Evolutionary conservation across 2,888 invertebrate species (phyloP).

Genomic region (Theristus sp.): DNA sequence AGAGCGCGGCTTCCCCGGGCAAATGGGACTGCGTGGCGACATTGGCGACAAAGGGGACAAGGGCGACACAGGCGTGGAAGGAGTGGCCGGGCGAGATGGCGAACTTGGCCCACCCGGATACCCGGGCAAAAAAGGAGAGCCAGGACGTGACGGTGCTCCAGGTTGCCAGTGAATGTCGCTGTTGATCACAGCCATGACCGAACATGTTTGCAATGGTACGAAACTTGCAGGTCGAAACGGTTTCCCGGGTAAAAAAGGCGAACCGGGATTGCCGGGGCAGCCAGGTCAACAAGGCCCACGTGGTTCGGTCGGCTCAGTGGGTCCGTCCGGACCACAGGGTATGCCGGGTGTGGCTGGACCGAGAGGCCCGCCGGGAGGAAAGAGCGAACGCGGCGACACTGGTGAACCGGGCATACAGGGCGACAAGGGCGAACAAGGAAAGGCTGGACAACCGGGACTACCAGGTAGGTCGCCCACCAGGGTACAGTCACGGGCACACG

Average conservation of each 20-base stretch:
- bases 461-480: too few species aligned
- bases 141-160: constrained; percentile 7
- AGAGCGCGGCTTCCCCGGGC: background rate
- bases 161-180: too few species aligned
- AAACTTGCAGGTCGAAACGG: background rate
- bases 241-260: background rate
- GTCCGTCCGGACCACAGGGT: background rate
- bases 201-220: too few species aligned
- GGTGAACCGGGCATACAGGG: background rate
- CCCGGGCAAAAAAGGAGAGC: constrained; percentile 8
- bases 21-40: background rate
- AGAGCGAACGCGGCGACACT: background rate
- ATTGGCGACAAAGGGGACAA: background rate
- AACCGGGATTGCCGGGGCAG: background rate
- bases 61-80: background rate
- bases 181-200: too few species aligned
- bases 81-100: background rate
- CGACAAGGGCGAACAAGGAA: background rate
- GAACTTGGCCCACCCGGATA: background rate
- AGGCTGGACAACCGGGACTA: background rate
- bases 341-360: background rate
- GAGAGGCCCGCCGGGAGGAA: background rate
- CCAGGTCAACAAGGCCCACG: background rate
- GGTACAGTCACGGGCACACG: too few species aligned
- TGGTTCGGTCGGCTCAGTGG: background rate